A percentile compares a stretch with the other conserved stretches of the same genome.
Evolutionary conservation across 2,888 invertebrate genomes (phyloP).

Genomic region (Chloromyia formosa): DNA sequence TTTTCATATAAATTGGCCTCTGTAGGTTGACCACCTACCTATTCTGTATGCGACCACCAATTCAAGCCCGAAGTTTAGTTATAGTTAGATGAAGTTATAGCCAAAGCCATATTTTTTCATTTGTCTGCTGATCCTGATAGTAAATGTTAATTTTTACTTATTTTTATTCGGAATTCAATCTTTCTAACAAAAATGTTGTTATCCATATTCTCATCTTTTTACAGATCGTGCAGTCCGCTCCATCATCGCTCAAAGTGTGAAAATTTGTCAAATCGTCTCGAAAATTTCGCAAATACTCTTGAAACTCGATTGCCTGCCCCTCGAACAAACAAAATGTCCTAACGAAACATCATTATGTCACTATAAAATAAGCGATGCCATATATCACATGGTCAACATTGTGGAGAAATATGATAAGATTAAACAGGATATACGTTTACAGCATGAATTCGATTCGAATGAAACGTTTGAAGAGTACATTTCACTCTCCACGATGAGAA

Average conservation of each 20-base stretch:
- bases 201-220: too few relatives aligned
- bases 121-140: too few relatives aligned
- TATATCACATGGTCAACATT: conserved; percentile 25
- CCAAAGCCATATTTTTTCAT: too few relatives aligned
- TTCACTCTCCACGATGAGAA: not conserved
- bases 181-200: too few relatives aligned
- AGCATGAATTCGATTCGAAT: not conserved
- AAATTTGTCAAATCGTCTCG: conserved; percentile 22
- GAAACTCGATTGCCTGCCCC: conserved; percentile 31
- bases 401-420: conserved; percentile 33
- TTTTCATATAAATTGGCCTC: too few relatives aligned
- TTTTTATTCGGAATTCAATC: not conserved
- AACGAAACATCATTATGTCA: conserved; percentile 2
- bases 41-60: too few relatives aligned
- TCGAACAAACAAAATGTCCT: conserved; percentile 13
- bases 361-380: conserved; percentile 29
- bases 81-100: too few relatives aligned
- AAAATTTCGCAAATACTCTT: conserved; percentile 30
- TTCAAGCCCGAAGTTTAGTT: too few relatives aligned
- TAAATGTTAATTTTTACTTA: not conserved
- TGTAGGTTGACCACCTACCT: too few relatives aligned
- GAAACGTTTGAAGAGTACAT: conserved; percentile 22
- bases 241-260: not conserved
- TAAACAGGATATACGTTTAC: not conserved
- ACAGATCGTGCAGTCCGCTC: conserved; percentile 16